Evolutionary conservation across 2,113 vertebrate species (phyloP), one percentile per base, ranked within the genome.

Genomic region (Oreochromis niloticus): DNA sequence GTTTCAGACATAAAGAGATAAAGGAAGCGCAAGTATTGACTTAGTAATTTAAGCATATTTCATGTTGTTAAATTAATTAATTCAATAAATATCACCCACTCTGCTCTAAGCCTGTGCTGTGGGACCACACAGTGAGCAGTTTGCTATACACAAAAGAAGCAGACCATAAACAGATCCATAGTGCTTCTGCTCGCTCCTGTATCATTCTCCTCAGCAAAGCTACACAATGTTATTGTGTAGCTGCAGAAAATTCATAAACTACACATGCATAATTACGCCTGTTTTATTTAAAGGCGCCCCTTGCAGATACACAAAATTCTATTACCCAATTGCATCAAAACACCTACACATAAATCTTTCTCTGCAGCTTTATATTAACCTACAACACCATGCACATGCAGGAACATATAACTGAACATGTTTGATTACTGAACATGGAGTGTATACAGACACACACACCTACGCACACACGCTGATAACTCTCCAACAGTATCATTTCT

Each of bases 401-500:
- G 19, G 13, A 39, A 78, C 32, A 68, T 27, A 34, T 87, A 63
- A 90, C 55, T 90, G 36, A 24, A 86, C 61, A 86, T 36, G 5
- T 84, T 87, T 57, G 68, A 78, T 88, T 79, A 88, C 19, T 85
- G 12, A 54, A 54, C 22, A 43, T 12, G n/a, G 16, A 39, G 30
- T 78, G 43, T 6, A 68, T 10, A 73, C 32, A 32, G 2, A 32
- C 32, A 32, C 30, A 4, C 66, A 56, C 34, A 61, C 34, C 85
- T 56, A 43, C 4, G 2, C 3, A 22, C 2, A 43, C 78, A 43
- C 22, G 2, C 46, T 59, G 22, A 80, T 92, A 92, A 92, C 61
- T 81, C 83, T 89, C 93, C 55, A 85, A 41, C 88, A 4, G 9
- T 87, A 81, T 68, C 54, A 91, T 87, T 43, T 78, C 1, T 50